Base-by-base conservation (phyloP, 2,113 vertebrate species). In the Neopipo cinnamomea region DNA sequence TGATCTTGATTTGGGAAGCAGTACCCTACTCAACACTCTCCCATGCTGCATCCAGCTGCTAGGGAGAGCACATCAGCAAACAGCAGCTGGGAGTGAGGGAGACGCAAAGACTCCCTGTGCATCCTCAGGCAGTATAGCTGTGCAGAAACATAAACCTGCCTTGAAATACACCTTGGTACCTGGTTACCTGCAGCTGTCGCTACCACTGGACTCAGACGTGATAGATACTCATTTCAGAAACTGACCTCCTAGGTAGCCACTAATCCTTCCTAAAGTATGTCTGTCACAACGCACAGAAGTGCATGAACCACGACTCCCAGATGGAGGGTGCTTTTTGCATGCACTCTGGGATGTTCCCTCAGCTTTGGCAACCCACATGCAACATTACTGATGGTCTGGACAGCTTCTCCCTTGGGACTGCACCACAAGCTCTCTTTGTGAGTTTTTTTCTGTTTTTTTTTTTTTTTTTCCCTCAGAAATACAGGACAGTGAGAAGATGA, bases 231-330 rank as follows among this genome's bases (percentile, higher is more conserved):
- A 49, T 75, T 58, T 35, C 49, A 39, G 50, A 79, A 91, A 59
- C 7, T 21, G 31, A 63, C 9, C 22, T 47, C 25, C 12, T 2
- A 4, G 6, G 23, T 63, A 62, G 35, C 7, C 25, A 80, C 8
- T 15, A 42, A 59, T n/a, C 33, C 20, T 49, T 55, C 59, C 68
- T 31, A 59, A 52, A 76, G 35, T 23, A 62, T 22, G 9, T 35
- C 33, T 52, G 41, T 50, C 50, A 46, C 2, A 6, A 33, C 3
- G 30, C 44, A 42, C 3, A 39, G 35, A 44, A 39, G 6, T 14
- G 16, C 0, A 0, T 31, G n/a, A 85, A 30, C 27, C 11, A 47
- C 10, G 39, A 0, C 7, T 47, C 31, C 18, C 9, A 16, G 31
- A 77, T 2, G n/a, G 44, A 59, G 28, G 65, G 16, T 11, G 52